Evolutionary conservation across 2,797 vertebrate species (phyloP), one percentile per base, ranked within the genome.

Genomic region (Coranthus polyacanthus): DNA sequence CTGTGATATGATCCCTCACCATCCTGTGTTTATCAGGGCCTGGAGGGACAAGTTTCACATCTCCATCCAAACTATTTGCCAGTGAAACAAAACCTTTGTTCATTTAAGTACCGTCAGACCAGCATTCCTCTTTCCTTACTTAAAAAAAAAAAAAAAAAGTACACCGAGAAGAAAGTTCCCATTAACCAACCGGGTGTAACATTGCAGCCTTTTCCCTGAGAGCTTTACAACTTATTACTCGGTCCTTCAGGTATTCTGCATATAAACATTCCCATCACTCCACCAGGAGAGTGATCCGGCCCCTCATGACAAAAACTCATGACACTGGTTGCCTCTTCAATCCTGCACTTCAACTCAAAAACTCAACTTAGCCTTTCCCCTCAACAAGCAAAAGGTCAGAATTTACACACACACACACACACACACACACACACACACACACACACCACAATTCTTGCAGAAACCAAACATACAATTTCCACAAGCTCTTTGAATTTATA

Each of bases 401-500:
- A 83, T 89, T 88, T 83, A 80, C 83, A 88, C 76, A n/a, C n/a
- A n/a, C n/a, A n/a, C n/a, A n/a, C n/a, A n/a, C n/a, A n/a, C n/a
- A n/a, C n/a, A n/a, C n/a, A n/a, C n/a, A n/a, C n/a, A n/a, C n/a
- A n/a, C n/a, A n/a, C n/a, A n/a, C n/a, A n/a, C n/a, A n/a, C n/a
- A n/a, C n/a, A n/a, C 59, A 7, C 29, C 10, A 7, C 39, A 67
- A 64, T 83, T 88, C 90, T 81, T 81, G 81, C 89, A 86, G 72
- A 32, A 32, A 85, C 67, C 52, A 60, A 76, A 76, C 64, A 84
- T 57, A 78, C 76, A 82, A 76, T 87, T 87, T 85, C 77, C 78
- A 81, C 62, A 46, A 79, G 75, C 79, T 72, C 79, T 70, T 56
- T 71, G 75, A 90, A 90, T 84, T 85, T 66, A 85, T 81, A 83